Conservation (phyloP, 2,113 vertebrate genomes). For the Agapornis roseicollis region DNA sequence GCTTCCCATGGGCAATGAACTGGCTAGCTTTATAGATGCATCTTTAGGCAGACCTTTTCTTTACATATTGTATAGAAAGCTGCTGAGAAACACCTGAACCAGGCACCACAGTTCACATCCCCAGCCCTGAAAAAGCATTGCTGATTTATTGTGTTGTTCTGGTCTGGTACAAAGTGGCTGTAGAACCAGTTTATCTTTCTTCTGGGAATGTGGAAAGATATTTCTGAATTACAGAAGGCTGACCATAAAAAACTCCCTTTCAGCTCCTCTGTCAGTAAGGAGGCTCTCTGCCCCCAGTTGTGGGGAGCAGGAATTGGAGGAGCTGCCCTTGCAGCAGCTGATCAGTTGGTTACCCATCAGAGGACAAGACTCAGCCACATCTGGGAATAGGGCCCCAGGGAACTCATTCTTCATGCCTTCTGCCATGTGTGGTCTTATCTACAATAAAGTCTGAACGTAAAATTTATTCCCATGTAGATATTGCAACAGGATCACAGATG, state of each 20-base stretch:
- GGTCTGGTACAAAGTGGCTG: neutral
- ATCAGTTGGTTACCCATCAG: neutral
- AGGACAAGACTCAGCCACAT: neutral
- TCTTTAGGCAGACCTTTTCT: neutral
- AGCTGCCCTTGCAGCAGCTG: neutral
- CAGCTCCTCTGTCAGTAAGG: neutral
- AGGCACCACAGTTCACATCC: neutral
- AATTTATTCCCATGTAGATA: neutral
- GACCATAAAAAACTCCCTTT: neutral
- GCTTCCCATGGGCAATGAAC: neutral
- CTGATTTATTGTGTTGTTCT: neutral
- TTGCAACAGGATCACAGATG: neutral
- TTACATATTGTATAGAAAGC: neutral
- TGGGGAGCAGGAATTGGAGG: neutral
- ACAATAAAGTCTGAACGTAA: neutral
- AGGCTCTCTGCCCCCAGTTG: neutral
- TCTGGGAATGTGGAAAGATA: neutral
- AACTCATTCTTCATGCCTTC: neutral
- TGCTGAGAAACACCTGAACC: constrained; percentile 2
- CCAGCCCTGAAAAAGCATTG: neutral
- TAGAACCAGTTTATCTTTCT: neutral
- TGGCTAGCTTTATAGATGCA: neutral
- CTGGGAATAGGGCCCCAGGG: neutral
- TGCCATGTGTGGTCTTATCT: constrained; percentile 12
- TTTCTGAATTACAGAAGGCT: neutral